Conservation (phyloP, 2,113 vertebrate genomes). For the Lamprotornis superbus region DNA sequence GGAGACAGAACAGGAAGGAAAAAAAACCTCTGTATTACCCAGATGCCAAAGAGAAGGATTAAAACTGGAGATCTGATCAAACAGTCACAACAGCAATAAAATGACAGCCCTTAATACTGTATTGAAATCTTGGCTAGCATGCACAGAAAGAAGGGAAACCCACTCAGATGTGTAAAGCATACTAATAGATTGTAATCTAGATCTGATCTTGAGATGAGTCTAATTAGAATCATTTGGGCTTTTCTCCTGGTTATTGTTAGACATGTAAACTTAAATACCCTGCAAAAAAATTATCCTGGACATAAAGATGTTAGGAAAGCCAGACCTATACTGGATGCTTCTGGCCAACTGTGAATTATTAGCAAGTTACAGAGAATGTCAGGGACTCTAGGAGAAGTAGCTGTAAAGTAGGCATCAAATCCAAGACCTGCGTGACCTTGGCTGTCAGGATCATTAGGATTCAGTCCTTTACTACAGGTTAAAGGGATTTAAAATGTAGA, state of each 20-base stretch:
- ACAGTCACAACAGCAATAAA: background rate
- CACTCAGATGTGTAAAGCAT: background rate
- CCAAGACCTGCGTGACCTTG: background rate
- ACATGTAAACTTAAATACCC: background rate
- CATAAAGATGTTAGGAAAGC: background rate
- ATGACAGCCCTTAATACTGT: background rate
- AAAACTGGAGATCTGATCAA: background rate
- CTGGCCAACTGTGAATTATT: background rate
- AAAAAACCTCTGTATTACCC: background rate
- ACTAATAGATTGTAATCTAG: background rate
- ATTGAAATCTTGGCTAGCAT: background rate
- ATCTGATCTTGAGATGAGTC: background rate
- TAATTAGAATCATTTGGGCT: background rate
- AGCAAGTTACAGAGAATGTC: background rate
- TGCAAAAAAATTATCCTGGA: background rate
- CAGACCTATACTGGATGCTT: background rate
- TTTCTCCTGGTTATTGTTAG: background rate
- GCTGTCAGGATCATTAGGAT: background rate
- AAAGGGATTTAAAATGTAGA: slow-evolving; percentile 10
- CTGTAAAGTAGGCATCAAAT: background rate
- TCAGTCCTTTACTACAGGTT: background rate
- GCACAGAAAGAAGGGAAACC: background rate
- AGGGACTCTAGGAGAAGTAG: background rate
- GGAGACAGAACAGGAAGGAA: background rate
- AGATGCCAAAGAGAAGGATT: background rate